Evolutionary conservation across 2,888 invertebrate genomes (phyloP), one percentile per base, ranked within the genome.

Genomic region (Pammene fasciana): DNA sequence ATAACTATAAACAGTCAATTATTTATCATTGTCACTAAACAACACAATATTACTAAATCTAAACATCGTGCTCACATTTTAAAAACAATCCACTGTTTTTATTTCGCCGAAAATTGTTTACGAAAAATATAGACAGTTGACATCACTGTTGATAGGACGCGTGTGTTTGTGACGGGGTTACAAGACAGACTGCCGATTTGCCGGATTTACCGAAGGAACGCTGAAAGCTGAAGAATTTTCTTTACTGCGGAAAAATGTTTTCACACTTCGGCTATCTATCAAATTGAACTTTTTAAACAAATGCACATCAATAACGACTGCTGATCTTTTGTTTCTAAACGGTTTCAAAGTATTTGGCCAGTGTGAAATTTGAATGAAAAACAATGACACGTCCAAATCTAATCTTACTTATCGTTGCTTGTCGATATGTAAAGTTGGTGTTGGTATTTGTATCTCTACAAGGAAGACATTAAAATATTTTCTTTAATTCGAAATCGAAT

Each of bases 221-320:
- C 56, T 50, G 68, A 64, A 68, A 50, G 6, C 62, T 57, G 50
- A 64, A 64, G 67, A 48, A 57, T 64, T 67, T 67, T 64, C 62
- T 14, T 62, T 45, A 54, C 9, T 38, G 26, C 18, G 48, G 38
- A 61, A 38, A 11, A 16, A 26, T 26, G 18, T 61, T 50, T 61
- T 38, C 38, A 36, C 50, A 50, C 48, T 38, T 5, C 26, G 26
- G 26, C 34, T 43, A 43, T 41, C 60, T 36, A 34, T 59, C 59
- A 16, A 48, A 4, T 16, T 48, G 16, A 36, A 13, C n/a, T 6
- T 48, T 57, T 34, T 52, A 45, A 34, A 67, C 50, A 50, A 26
- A 14, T 38, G 41, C 55, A 26, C 8, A 52, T 65, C 13, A 50
- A 8, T 41, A 11, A 26, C 5, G 16, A 41, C 5, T 66, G 36